These are phyloP conservation scores for Heterohyrax brucei DNA, from an alignment of 2,797 vertebrate species.

Conservation along the genomic window DNA sequence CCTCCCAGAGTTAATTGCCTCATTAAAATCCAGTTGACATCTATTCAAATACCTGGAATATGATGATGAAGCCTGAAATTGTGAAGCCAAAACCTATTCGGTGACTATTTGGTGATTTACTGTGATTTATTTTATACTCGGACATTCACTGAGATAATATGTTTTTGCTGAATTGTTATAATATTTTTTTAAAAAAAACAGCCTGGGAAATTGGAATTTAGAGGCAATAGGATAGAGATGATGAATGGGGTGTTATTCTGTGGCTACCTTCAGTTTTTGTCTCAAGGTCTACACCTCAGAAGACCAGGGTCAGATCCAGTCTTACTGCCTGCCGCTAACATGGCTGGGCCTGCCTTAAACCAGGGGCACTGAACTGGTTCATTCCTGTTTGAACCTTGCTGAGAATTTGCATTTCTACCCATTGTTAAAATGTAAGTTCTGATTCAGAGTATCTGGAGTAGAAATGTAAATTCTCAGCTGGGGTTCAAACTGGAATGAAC, in stretches of 20 bases:
- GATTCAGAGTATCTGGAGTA: no score
- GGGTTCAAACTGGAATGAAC: no score
- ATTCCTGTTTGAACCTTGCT: no score
- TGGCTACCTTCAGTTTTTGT: background rate
- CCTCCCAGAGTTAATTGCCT: background rate
- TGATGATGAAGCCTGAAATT: conserved; percentile 7
- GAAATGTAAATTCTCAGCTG: no score
- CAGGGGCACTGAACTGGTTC: no score
- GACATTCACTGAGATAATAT: background rate
- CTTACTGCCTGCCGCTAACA: background rate
- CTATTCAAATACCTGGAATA: background rate
- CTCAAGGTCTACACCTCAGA: background rate
- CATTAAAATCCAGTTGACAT: background rate
- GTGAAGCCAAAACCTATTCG: background rate
- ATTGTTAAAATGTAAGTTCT: no score
- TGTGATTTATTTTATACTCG: background rate
- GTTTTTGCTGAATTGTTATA: conserved; percentile 35
- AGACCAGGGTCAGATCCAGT: background rate
- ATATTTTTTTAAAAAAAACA: conserved; percentile 47
- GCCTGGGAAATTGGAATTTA: background rate
- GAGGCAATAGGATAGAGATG: background rate
- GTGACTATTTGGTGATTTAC: background rate
- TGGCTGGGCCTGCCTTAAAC: background rate
- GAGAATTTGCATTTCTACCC: no score
- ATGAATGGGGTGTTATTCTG: background rate